A percentile compares a stretch with the other conserved stretches of the same genome.
Conservation (phyloP, 2,797 vertebrate species). For the Etheostoma nigrum region DNA sequence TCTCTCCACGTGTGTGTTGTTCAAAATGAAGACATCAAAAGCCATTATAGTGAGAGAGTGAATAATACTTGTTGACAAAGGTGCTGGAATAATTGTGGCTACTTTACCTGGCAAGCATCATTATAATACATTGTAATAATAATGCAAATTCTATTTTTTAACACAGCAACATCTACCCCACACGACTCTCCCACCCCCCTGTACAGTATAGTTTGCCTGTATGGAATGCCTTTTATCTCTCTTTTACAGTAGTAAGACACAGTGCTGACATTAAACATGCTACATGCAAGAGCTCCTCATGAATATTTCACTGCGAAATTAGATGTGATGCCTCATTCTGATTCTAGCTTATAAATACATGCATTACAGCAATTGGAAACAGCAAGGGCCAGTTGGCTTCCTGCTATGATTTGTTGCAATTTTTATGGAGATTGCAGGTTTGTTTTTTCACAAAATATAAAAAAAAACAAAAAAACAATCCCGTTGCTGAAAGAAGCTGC, state of each 20-base stretch:
- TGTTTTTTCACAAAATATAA: conserved; percentile 3
- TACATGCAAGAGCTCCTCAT: conserved; percentile 57
- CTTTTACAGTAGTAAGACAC: conserved; percentile 49
- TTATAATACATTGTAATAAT: conserved; percentile 13
- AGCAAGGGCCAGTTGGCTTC: conserved; percentile 19
- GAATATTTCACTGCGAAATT: conserved; percentile 77
- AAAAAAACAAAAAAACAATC: background rate
- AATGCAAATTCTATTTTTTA: conserved; percentile 18
- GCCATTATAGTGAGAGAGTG: conserved; percentile 23
- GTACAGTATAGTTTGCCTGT: conserved; percentile 6
- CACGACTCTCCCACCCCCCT: background rate
- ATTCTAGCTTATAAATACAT: conserved; percentile 64
- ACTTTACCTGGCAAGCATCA: conserved; percentile 40
- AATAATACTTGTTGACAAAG: conserved; percentile 39
- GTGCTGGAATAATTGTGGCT: conserved; percentile 34
- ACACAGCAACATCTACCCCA: background rate
- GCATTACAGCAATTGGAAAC: conserved; percentile 51
- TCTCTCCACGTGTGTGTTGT: conserved; percentile 36
- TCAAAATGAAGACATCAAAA: conserved; percentile 47
- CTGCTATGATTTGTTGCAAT: conserved; percentile 38
- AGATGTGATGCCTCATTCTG: conserved; percentile 64
- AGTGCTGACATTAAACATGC: conserved; percentile 65
- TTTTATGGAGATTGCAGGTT: conserved; percentile 13
- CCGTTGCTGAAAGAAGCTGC: conserved; percentile 5
- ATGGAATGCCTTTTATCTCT: conserved; percentile 38